These are phyloP conservation scores for Scaptomyza tumidula DNA, from an alignment of 2,888 invertebrate species.

Conservation along the genomic window DNA sequence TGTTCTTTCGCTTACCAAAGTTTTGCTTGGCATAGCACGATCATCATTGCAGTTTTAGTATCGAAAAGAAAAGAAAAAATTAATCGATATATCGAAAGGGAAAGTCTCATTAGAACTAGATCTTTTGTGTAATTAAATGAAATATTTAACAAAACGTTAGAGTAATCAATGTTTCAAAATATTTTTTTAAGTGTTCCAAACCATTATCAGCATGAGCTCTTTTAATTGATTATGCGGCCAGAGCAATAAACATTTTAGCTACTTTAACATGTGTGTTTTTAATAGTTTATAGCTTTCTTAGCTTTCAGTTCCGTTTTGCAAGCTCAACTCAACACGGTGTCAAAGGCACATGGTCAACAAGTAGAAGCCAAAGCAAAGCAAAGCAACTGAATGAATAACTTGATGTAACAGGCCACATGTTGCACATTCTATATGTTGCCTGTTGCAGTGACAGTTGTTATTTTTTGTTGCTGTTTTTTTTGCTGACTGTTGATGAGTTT, in stretches of 20 bases:
- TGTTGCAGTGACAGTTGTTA: slow-evolving; percentile 5
- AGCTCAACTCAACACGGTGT: slow-evolving; percentile 38
- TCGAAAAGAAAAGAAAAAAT: neutral
- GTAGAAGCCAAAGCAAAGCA: neutral
- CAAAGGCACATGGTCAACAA: slow-evolving; percentile 52
- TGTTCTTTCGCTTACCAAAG: neutral
- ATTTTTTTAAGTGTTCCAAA: too few species aligned
- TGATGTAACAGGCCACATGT: slow-evolving; percentile 26
- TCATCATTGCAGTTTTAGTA: neutral
- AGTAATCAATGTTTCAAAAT: too few species aligned
- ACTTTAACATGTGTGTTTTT: neutral
- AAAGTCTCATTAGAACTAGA: neutral
- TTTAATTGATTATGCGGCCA: too few species aligned
- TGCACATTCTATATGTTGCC: slow-evolving; percentile 16
- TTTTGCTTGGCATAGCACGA: neutral
- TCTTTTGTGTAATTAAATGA: neutral
- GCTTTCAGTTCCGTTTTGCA: slow-evolving; percentile 54
- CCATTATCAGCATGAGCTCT: too few species aligned
- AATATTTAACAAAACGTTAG: too few species aligned
- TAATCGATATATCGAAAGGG: neutral
- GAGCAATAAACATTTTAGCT: neutral
- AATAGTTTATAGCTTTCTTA: slow-evolving; percentile 1
- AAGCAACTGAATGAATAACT: slow-evolving; percentile 2
- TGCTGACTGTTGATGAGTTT: slow-evolving; percentile 35
- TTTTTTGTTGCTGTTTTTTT: slow-evolving; percentile 1